Percentiles rank a stretch among this genome's conserved stretches.
These are phyloP conservation scores for Sylvietta virens DNA, from an alignment of 2,113 vertebrate genomes.

Conservation along the genomic window DNA sequence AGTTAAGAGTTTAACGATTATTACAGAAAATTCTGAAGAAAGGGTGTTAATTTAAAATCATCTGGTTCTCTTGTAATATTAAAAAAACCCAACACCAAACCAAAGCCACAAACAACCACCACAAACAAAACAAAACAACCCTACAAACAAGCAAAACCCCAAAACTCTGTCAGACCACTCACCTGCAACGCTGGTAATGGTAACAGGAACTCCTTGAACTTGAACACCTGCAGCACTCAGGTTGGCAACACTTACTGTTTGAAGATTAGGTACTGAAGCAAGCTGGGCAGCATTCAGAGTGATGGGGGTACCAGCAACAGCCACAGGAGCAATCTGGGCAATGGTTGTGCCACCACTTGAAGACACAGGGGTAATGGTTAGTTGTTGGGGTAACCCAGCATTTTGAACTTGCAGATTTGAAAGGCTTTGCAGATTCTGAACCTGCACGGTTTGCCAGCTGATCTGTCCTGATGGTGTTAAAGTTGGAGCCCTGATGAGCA, in stretches of 20 bases:
- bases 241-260: conserved; percentile 95
- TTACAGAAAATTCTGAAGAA: neutral
- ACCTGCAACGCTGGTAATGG: conserved; percentile 95
- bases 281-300: conserved; percentile 94
- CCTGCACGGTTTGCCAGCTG: conserved; percentile 97
- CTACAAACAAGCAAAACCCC: neutral
- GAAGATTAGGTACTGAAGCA: conserved; percentile 92
- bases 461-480: conserved; percentile 94
- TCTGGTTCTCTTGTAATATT: neutral
- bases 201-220: conserved; percentile 94
- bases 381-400: conserved; percentile 87
- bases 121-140: neutral
- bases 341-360: conserved; percentile 83
- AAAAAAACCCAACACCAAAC: neutral
- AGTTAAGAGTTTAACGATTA: neutral
- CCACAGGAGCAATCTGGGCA: conserved; percentile 86
- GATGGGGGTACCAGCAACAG: conserved; percentile 90
- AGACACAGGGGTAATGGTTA: conserved; percentile 90
- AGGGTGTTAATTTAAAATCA: neutral
- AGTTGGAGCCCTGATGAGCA: conserved; percentile 95
- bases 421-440: conserved; percentile 87
- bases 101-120: neutral
- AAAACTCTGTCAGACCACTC: conserved; percentile 54
- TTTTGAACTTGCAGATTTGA: conserved; percentile 88
- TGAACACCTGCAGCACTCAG: conserved; percentile 91